These are phyloP conservation scores for Gyps fulvus DNA, from an alignment of 2,113 vertebrate species.

Conservation along the genomic window DNA sequence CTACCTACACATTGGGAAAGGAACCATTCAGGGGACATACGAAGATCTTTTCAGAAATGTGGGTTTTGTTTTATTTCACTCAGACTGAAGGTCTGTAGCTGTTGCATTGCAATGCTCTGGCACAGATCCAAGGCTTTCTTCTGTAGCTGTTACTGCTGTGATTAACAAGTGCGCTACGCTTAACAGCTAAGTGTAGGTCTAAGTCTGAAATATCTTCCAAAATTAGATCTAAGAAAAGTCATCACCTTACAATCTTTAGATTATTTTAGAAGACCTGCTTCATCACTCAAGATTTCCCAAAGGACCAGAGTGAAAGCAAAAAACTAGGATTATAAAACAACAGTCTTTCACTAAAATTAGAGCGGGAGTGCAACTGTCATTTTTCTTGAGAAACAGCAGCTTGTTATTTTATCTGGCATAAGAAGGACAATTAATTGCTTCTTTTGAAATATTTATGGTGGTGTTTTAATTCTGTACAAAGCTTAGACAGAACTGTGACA, in stretches of 20 bases:
- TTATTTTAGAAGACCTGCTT: background rate
- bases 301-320: background rate
- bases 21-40: rapidly evolving
- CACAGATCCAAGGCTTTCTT: background rate
- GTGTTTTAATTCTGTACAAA: background rate
- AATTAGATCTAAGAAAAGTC: background rate
- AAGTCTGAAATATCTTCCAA: background rate
- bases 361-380: background rate
- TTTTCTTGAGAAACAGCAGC: background rate
- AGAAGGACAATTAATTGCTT: background rate
- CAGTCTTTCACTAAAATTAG: background rate
- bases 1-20: background rate
- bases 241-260: background rate
- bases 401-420: background rate
- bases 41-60: background rate
- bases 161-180: background rate
- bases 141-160: background rate
- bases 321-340: background rate
- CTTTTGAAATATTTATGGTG: background rate
- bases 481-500: background rate
- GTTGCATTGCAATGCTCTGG: background rate
- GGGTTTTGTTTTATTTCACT: background rate
- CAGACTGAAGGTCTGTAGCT: background rate
- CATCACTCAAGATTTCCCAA: background rate
- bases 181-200: background rate